These are phyloP conservation scores for Alligator mississippiensis DNA, from an alignment of 2,113 vertebrate genomes.

Conservation along the genomic window DNA sequence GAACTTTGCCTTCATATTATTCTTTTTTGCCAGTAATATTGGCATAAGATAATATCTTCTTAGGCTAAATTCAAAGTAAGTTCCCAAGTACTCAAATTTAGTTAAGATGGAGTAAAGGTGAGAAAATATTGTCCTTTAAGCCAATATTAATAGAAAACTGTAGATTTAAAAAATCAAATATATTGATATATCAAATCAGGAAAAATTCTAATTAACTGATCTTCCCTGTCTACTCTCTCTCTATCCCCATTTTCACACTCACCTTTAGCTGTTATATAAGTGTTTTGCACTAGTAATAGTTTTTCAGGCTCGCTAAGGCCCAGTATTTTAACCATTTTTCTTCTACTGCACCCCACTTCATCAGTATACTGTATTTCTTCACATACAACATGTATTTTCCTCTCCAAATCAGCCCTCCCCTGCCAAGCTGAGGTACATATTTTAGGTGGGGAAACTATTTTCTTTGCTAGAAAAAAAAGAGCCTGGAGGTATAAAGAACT, in stretches of 20 bases:
- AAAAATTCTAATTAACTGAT: background rate
- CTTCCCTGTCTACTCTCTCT: background rate
- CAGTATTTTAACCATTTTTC: no score
- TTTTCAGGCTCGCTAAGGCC: no score
- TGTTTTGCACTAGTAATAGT: no score
- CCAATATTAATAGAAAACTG: background rate
- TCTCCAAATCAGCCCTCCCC: no score
- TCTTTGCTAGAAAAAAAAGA: no score
- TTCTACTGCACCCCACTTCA: no score
- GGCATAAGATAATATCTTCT: background rate
- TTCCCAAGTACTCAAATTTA: background rate
- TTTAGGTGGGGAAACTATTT: no score
- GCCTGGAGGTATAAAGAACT: no score
- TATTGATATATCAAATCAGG: background rate
- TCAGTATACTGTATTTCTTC: no score
- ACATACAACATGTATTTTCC: no score
- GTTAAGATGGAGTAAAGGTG: background rate
- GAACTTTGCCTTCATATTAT: background rate
- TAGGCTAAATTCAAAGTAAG: background rate
- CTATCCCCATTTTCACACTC: background rate
- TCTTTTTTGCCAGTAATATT: background rate
- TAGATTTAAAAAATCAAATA: background rate
- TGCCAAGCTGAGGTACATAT: no score
- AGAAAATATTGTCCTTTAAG: constrained; percentile 2
- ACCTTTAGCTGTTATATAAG: background rate